Evolutionary conservation across 1,140 invertebrate species (phyloP).

Genomic region (Drosophila asahinai): DNA sequence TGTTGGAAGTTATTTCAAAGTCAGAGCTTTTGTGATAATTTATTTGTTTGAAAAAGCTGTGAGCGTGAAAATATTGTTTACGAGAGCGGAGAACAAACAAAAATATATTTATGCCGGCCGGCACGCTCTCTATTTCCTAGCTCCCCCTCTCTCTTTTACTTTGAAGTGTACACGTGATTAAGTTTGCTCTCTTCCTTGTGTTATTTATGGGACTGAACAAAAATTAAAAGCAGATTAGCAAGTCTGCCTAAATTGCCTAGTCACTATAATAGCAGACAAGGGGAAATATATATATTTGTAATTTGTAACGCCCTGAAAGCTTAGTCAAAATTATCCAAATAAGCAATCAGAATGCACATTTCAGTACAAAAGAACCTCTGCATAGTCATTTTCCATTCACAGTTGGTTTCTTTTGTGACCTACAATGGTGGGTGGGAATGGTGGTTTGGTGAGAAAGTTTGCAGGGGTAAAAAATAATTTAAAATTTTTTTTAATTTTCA

Average conservation of each 20-base stretch:
- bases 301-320: background rate
- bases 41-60: constrained; percentile 11
- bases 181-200: background rate
- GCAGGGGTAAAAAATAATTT: too few species aligned
- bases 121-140: constrained; percentile 10
- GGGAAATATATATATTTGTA: background rate
- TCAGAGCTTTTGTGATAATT: constrained; percentile 28
- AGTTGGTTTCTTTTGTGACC: too few species aligned
- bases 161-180: constrained; percentile 29
- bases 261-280: constrained; percentile 3
- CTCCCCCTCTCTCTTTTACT: background rate
- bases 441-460: too few species aligned
- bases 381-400: constrained; percentile 3
- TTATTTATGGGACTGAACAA: background rate
- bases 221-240: constrained; percentile 18
- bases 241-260: background rate
- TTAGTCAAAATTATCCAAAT: background rate
- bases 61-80: constrained; percentile 1
- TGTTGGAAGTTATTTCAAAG: constrained; percentile 5
- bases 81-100: constrained; percentile 2
- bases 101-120: constrained; percentile 25
- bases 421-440: too few species aligned
- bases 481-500: too few species aligned
- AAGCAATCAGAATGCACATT: constrained; percentile 4
- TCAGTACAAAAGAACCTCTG: background rate